Evolutionary conservation across 2,888 invertebrate species (phyloP), one percentile per base, ranked within the genome.

Genomic region (Emmelina monodactyla): DNA sequence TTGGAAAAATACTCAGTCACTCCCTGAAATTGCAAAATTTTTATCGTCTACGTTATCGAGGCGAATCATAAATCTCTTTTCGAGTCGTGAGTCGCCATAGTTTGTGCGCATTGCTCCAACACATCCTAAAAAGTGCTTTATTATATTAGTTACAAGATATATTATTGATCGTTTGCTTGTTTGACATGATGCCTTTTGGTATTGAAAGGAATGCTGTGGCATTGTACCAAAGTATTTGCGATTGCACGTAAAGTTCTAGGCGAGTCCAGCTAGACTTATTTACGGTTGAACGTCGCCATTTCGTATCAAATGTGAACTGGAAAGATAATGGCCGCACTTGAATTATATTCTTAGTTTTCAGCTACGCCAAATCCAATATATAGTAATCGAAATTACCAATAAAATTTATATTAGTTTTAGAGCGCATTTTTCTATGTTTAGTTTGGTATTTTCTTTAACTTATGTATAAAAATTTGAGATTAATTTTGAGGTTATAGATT

Each of bases 11-110:
- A n/a, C n/a, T n/a, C n/a, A n/a, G n/a, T n/a, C 5, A 29, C 56
- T 62, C 53, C 57, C 65, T 54, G 62, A 61, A 64, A 76, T 59
- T 62, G 72, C 66, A 66, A 65, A 62, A 50, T 68, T 78, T 79
- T 79, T 78, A 79, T 79, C 76, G 76, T 73, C 59, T 60, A 75
- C 78, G 76, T 78, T 78, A 78, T 78, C 79, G 78, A 68, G 56
- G 62, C 55, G 66, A 73, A 78, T 75, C 79, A 76, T 79, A 79
- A 79, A 79, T 79, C 75, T 73, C 73, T 75, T 79, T 79, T 76
- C 66, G 63, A 78, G 72, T 76, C 75, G 73, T 73, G 69, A 73
- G 65, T 71, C 68, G 71, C 71, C 65, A 61, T 62, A 55, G 53
- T 54, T 58, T 47, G 55, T 55, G 50, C 44, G 53, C 54, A 51